Conservation (phyloP, 2,113 vertebrate genomes). For the Melospiza georgiana region DNA sequence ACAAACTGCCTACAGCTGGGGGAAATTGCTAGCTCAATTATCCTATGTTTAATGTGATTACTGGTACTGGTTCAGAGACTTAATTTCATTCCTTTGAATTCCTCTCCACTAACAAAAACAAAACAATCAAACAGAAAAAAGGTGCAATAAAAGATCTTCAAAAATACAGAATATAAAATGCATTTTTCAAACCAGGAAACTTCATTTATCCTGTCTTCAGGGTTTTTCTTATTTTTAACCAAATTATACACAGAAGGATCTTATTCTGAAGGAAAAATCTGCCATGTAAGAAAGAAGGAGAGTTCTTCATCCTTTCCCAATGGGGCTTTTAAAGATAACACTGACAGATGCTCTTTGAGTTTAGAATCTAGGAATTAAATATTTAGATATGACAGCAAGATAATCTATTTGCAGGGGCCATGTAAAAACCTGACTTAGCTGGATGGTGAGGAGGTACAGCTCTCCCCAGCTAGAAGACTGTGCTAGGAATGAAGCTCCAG, state of each 20-base stretch:
- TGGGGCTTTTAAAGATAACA: neutral
- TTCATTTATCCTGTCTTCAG: neutral
- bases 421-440: neutral
- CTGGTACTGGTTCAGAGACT: conserved; percentile 7
- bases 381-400: neutral
- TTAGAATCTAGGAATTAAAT: neutral
- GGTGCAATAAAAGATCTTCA: neutral
- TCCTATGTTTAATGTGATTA: conserved; percentile 36
- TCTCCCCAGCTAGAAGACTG: neutral
- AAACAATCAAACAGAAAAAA: neutral
- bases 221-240: neutral
- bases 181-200: neutral
- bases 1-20: conserved; percentile 40
- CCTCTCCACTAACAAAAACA: neutral
- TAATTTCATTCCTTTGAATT: conserved; percentile 44
- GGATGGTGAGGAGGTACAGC: neutral
- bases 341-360: neutral
- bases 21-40: conserved; percentile 31
- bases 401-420: neutral
- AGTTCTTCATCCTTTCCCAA: neutral
- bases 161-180: neutral
- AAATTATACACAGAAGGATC: neutral
- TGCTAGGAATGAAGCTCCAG: neutral
- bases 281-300: neutral
- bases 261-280: neutral